phyloP scores from a whole-genome alignment of 2,888 invertebrate species.

The Halictus ligatus region DNA sequence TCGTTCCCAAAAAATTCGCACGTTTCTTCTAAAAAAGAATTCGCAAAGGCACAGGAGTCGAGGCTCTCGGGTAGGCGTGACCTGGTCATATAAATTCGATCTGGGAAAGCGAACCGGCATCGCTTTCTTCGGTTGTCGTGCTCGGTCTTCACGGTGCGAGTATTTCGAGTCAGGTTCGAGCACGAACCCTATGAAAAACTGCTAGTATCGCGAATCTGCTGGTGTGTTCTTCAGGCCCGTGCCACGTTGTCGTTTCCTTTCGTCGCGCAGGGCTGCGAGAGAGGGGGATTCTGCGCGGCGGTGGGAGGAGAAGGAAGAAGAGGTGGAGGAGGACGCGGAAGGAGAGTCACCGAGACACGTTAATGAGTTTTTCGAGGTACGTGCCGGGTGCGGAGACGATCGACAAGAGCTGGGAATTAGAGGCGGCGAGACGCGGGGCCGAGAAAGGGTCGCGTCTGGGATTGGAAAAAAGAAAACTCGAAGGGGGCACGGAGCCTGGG shows the following conservation, averaged over 20 bases:
- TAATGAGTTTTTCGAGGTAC: constrained; percentile 83
- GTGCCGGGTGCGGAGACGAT: constrained; percentile 79
- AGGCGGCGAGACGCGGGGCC: constrained; percentile 62
- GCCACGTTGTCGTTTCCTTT: constrained; percentile 38
- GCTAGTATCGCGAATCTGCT: constrained; percentile 35
- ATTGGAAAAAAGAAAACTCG: constrained; percentile 40
- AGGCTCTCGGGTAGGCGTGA: no score
- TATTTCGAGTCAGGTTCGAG: not conserved
- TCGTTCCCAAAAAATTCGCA: no score
- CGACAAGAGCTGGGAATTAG: constrained; percentile 80
- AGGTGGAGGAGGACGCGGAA: constrained; percentile 9
- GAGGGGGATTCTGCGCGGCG: not conserved
- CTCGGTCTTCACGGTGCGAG: not conserved
- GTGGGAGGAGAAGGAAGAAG: not conserved
- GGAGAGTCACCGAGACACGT: constrained; percentile 75
- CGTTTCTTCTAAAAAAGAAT: no score
- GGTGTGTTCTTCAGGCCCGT: constrained; percentile 16
- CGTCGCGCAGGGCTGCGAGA: not conserved
- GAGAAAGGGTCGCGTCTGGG: constrained; percentile 37
- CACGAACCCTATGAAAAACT: not conserved
- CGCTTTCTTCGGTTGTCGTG: not conserved
- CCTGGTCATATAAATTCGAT: no score
- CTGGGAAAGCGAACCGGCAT: no score
- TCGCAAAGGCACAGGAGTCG: no score
- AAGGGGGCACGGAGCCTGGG: constrained; percentile 6